Evolutionary conservation across 2,888 invertebrate species (phyloP).

Genomic region (Pardosa pseudoannulata): DNA sequence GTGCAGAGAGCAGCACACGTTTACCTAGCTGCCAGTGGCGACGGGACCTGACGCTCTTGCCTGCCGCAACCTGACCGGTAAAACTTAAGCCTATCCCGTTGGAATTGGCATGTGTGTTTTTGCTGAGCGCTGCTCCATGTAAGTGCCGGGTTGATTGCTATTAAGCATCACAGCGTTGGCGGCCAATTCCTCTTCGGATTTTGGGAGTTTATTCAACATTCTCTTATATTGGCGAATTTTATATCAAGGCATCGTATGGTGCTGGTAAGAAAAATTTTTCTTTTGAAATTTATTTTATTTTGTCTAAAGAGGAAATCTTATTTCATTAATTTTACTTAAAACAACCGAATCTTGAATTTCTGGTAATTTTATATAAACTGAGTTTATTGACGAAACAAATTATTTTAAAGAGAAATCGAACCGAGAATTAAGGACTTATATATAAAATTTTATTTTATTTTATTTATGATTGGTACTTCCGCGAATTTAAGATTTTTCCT

Average conservation of each 20-base stretch:
- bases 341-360: no score
- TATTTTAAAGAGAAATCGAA: no score
- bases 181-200: neutral
- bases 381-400: no score
- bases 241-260: conserved; percentile 49
- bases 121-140: neutral
- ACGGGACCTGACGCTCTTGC: neutral
- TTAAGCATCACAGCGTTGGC: neutral
- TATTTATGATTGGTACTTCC: no score
- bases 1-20: conserved; percentile 16
- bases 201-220: neutral
- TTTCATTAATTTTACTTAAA: neutral
- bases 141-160: neutral
- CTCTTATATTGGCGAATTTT: neutral
- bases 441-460: no score
- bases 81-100: neutral
- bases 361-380: no score
- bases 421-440: no score
- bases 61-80: neutral
- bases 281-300: neutral
- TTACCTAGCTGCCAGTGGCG: neutral
- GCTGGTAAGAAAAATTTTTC: conserved; percentile 31
- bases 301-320: no score
- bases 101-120: neutral
- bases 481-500: no score